Percentiles rank a stretch among this genome's conserved stretches.
These are phyloP conservation scores for Papilio glaucus DNA, from an alignment of 1,140 invertebrate species.

Conservation along the genomic window DNA sequence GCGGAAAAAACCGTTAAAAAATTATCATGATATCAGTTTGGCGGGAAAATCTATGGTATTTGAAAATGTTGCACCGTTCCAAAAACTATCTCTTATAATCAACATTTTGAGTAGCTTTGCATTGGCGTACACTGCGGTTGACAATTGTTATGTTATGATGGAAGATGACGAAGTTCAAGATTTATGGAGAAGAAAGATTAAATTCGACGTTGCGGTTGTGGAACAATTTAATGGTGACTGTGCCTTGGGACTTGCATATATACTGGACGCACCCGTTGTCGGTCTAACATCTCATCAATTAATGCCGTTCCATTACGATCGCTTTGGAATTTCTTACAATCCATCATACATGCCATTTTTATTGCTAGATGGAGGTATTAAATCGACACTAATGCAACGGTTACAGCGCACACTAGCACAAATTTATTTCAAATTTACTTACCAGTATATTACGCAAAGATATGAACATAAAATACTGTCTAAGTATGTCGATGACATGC, in stretches of 20 bases:
- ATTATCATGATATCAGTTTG: constrained; percentile 85
- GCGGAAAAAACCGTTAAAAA: constrained; percentile 75
- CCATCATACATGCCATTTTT: constrained; percentile 84
- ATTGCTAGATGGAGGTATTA: constrained; percentile 72
- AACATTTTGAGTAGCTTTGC: constrained; percentile 39
- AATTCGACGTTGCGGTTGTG: constrained; percentile 87
- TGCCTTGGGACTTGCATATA: constrained; percentile 85
- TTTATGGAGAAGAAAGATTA: constrained; percentile 69
- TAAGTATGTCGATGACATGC: constrained; percentile 84
- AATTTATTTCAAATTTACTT: constrained; percentile 55
- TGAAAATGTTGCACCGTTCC: constrained; percentile 47
- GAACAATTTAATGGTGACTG: constrained; percentile 89
- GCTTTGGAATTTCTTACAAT: constrained; percentile 84
- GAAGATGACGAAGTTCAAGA: constrained; percentile 72
- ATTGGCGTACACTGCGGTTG: constrained; percentile 38
- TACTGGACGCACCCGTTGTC: constrained; percentile 86
- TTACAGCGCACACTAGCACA: constrained; percentile 58
- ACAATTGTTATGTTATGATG: constrained; percentile 69
- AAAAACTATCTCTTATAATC: constrained; percentile 44
- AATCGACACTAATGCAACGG: constrained; percentile 72
- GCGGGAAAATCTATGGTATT: constrained; percentile 54
- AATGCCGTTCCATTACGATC: constrained; percentile 84
- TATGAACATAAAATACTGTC: constrained; percentile 67
- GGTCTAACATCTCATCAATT: constrained; percentile 82
- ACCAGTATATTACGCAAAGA: constrained; percentile 61